phyloP scores from a whole-genome alignment of 2,797 vertebrate species.

The Peromyscus eremicus region DNA sequence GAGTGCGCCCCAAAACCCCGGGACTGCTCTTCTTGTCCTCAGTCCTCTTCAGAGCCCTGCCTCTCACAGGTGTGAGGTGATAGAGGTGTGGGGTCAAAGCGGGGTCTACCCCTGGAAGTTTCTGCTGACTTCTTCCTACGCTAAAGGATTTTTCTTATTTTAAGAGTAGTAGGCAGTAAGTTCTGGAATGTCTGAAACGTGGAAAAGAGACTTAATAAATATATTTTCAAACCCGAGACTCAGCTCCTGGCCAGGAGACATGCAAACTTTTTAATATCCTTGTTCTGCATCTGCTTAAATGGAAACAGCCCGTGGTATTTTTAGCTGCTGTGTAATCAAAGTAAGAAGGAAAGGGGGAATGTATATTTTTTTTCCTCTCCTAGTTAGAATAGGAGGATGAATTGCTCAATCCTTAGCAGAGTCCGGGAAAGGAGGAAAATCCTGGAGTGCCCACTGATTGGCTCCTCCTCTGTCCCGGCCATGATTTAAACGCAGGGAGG shows the following conservation, averaged over 20 bases:
- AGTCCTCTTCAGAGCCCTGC: neutral
- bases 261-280: slow-evolving; percentile 48
- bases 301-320: slow-evolving; percentile 77
- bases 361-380: slow-evolving; percentile 76
- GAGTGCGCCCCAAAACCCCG: neutral
- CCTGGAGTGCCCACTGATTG: slow-evolving; percentile 86
- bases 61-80: neutral
- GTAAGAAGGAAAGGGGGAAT: slow-evolving; percentile 52
- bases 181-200: neutral
- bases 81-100: neutral
- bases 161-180: neutral
- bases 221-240: slow-evolving; percentile 17
- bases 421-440: slow-evolving; percentile 82
- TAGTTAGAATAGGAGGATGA: slow-evolving; percentile 74
- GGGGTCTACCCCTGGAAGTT: neutral
- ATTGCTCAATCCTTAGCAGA: slow-evolving; percentile 83
- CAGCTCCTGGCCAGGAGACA: slow-evolving; percentile 35
- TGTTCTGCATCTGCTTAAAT: slow-evolving; percentile 55
- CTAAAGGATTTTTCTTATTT: slow-evolving; percentile 15
- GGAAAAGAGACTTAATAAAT: slow-evolving; percentile 49
- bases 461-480: slow-evolving; percentile 85
- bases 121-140: slow-evolving; percentile 6
- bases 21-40: neutral
- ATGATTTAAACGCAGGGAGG: slow-evolving; percentile 87
- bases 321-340: slow-evolving; percentile 69